A percentile compares a stretch with the other conserved stretches of the same genome.
Evolutionary conservation across 2,888 invertebrate genomes (phyloP).

Genomic region (Stenotaenia linearis): DNA sequence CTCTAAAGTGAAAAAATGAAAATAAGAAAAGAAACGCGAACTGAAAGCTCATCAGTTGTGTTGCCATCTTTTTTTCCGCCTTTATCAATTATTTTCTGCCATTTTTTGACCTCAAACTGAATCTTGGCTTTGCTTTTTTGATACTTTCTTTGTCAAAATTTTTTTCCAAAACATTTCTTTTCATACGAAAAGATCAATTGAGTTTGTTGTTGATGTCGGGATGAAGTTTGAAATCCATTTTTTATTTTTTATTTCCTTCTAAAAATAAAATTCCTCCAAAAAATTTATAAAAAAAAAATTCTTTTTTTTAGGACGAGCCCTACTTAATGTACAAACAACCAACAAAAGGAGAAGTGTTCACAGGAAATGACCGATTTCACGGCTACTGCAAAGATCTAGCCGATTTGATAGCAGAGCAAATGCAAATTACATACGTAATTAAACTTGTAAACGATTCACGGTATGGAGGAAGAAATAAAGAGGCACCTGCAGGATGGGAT

Average conservation of each 20-base stretch:
- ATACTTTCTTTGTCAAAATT: background rate
- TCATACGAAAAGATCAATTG: background rate
- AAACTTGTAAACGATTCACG: constrained; percentile 76
- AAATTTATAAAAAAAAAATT: background rate
- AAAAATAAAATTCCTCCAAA: too few relatives aligned
- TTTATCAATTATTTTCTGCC: background rate
- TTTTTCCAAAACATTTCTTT: too few relatives aligned
- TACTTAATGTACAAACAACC: constrained; percentile 72
- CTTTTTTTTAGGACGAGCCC: constrained; percentile 64
- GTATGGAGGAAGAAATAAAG: constrained; percentile 72
- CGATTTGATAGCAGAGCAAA: constrained; percentile 68
- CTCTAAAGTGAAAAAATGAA: background rate
- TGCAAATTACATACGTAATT: constrained; percentile 80
- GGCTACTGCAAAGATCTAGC: constrained; percentile 91
- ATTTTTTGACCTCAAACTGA: background rate
- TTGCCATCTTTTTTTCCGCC: background rate
- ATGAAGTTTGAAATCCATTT: too few relatives aligned
- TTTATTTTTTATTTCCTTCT: too few relatives aligned
- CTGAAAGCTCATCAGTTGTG: background rate
- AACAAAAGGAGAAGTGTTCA: constrained; percentile 57
- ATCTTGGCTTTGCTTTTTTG: background rate
- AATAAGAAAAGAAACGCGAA: background rate
- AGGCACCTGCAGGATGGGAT: constrained; percentile 73
- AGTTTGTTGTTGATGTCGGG: background rate
- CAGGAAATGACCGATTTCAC: constrained; percentile 72